Conservation (phyloP, 1,140 invertebrate genomes). For the Zaprionus gabonicus region DNA sequence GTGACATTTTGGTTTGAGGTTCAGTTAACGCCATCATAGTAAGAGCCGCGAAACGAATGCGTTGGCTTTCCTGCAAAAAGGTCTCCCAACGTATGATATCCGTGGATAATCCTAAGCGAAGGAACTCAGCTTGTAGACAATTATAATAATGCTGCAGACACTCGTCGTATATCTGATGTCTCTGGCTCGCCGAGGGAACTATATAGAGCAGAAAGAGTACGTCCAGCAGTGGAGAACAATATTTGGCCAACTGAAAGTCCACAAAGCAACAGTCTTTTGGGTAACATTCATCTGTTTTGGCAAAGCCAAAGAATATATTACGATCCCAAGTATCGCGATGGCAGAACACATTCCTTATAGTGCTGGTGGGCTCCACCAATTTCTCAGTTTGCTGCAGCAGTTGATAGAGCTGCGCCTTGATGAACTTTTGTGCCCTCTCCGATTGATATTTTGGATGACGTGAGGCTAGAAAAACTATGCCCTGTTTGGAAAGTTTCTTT, state of each 20-base stretch:
- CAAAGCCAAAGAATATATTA: conserved; percentile 87
- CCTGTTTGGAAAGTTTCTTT: conserved; percentile 21
- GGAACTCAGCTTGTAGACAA: conserved; percentile 34
- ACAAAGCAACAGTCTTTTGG: conserved; percentile 85
- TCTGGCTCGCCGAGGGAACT: conserved; percentile 24
- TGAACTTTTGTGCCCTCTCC: conserved; percentile 44
- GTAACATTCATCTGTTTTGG: conserved; percentile 27
- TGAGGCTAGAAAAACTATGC: conserved; percentile 64
- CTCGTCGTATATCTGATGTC: conserved; percentile 33
- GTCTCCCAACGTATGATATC: conserved; percentile 35
- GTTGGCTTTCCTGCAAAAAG: conserved; percentile 54
- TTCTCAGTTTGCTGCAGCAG: conserved; percentile 58
- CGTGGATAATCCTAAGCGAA: conserved; percentile 10
- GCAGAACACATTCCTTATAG: conserved; percentile 85
- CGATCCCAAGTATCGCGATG: conserved; percentile 88
- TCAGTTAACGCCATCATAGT: conserved; percentile 62
- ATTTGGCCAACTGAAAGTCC: conserved; percentile 87
- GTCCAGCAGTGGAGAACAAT: conserved; percentile 86
- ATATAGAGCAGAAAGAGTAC: conserved; percentile 82
- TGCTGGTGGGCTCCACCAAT: conserved; percentile 60
- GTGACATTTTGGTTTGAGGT: conserved; percentile 62
- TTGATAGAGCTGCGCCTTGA: conserved; percentile 70
- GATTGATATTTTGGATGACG: conserved; percentile 63
- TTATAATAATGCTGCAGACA: conserved; percentile 59
- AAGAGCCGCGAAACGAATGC: conserved; percentile 45